Evolutionary conservation across 1,140 invertebrate genomes (phyloP), one percentile per base, ranked within the genome.

Genomic region (Megalopta genalis): DNA sequence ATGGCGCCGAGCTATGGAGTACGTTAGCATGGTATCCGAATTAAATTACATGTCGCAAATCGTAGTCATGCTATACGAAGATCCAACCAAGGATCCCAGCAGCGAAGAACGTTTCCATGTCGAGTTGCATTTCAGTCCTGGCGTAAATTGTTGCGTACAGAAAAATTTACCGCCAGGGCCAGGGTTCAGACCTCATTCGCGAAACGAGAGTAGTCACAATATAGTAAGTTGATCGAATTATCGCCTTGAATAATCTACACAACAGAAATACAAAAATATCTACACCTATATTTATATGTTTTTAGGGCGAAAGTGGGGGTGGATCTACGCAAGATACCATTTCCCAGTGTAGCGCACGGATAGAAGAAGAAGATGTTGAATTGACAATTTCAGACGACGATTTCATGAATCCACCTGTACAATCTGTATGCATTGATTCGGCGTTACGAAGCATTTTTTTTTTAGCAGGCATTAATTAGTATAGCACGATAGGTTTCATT

Each of bases 1-100:
- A 90, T 99, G 99, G 99, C 95, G 97, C 10, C 95, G 98, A 78
- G 99, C 99, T 0, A 99, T 99, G 98, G 98, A 99, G 88, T 99
- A 99, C 90, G 96, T 99, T 2, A 98, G 97, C 65, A 98, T 98
- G 94, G 98, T 99, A 1, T 98, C 98, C 0, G 99, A 99, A 92
- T 94, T 99, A 2, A 99, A 99, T 93, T 99, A 99, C 91, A 98
- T 99, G 97, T 99, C 99, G 0, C 99, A 99, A 93, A 97, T 99
- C 68, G 98, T 99, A 0, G 97, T 99, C 7, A 99, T 99, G 98
- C 93, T 99, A n/a, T 99, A 99, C 90, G 99, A 99, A 93, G 98
- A 99, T 93, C 98, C 98, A 8, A 99, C 97, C 0, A 99, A 99
- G 92, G 98, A 98, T 93, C 96, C 97, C 0, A 95, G 94, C 57